Base-by-base conservation (phyloP, 2,888 invertebrate genomes). In the Aleiodes testaceus region DNA sequence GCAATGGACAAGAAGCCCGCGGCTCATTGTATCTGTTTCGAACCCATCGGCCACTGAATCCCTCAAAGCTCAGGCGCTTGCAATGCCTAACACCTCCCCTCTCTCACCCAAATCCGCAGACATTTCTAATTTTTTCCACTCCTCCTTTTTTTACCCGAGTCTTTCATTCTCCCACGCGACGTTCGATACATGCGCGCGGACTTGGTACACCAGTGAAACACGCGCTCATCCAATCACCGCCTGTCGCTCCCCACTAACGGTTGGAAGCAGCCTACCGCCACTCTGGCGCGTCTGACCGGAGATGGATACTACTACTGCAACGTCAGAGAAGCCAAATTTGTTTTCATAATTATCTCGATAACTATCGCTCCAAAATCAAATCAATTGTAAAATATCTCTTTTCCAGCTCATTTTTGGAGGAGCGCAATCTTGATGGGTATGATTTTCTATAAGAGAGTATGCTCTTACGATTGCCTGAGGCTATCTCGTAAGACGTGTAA, bases 1-100 rank as follows among this genome's bases (percentile, higher is more conserved):
- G 83, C 82, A 84, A 84, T 84, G 81, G 79, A 74, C 74, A 78
- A 78, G 79, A 26, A 26, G 77, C 82, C 81, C 80, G 78, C 80
- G 78, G 75, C 80, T 84, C 82, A 79, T 83, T 78, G 75, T 79
- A 75, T 78, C 75, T 63, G 70, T 70, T 75, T 77, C 73, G 74
- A 70, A 77, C 75, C 68, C 74, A 67, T 52, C 72, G 72, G 65
- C 69, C 73, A 75, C 74, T 78, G 74, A 72, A 70, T 61, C 65
- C 65, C 69, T 69, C 65, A 75, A 74, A 72, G 75, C 69, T 69
- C 47, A 16, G 61, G 55, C 66, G 49, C 69, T 69, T 69, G 68
- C 72, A 44, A 36, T 68, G 72, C 63, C 70, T 26, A 1, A 68
- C 76, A 63, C 72, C 64, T 53, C 72, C 71, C 70, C 52, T 53